phyloP scores from a whole-genome alignment of 2,113 vertebrate species.

The Eulemur macaco region DNA sequence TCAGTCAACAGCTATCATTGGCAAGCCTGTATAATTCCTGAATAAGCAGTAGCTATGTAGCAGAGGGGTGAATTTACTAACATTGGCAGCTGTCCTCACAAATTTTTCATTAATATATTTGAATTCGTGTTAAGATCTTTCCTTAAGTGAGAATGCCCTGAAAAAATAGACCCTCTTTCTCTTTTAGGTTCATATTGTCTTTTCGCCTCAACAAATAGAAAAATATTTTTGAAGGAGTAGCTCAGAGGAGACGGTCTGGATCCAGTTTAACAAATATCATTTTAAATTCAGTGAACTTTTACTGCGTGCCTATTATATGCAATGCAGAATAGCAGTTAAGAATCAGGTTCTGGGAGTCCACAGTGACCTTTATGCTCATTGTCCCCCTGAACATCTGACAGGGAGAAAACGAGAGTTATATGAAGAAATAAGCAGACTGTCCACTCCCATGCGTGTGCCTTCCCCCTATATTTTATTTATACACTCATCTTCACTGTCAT shows the following conservation, averaged over 20 bases:
- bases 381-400: not conserved
- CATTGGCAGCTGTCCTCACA: not conserved
- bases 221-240: not conserved
- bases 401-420: not conserved
- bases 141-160: not conserved
- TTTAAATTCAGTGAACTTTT: not conserved
- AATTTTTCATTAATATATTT: conserved; percentile 24
- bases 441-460: not conserved
- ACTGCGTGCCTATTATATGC: not conserved
- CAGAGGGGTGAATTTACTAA: not conserved
- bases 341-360: not conserved
- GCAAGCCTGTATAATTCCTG: not conserved
- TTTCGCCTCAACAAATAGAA: conserved; percentile 12
- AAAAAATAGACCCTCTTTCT: not conserved
- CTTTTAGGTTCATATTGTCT: not conserved
- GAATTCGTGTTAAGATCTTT: conserved; percentile 43
- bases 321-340: not conserved
- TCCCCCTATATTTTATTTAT: not conserved
- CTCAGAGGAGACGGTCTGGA: not conserved
- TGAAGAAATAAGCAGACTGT: not conserved
- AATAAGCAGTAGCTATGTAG: not conserved
- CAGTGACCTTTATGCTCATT: not conserved
- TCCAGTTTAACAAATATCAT: not conserved
- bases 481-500: not conserved
- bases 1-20: not conserved